Base-by-base conservation (phyloP, 2,797 vertebrate genomes). In the Sebastes minor region DNA sequence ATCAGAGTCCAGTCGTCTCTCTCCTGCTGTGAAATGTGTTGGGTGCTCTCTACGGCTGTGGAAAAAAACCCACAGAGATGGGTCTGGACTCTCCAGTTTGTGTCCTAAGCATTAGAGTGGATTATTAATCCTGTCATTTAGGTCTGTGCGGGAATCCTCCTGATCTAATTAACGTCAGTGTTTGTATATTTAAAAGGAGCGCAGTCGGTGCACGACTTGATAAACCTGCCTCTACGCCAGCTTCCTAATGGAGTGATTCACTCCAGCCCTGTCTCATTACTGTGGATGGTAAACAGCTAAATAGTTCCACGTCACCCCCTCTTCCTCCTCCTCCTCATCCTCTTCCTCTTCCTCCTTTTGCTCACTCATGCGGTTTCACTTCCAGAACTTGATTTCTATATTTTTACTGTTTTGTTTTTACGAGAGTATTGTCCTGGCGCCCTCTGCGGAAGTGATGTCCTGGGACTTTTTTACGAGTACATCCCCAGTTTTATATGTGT, bases 121-220 rank as follows among this genome's bases (percentile, higher is more conserved):
- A 82, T 91, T 88, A 90, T 89, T 89, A 85, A 85, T 87, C 66
- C 81, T 71, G 86, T 89, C 85, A 71, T 80, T 90, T 74, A 75
- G 74, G 22, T 80, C 77, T 79, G 65, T 70, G 49, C 57, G 66
- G 69, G 82, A 90, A 83, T 84, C 65, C 65, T 74, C 81, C 56
- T 79, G 57, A 85, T 89, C 77, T 82, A 77, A 87, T 89, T 80
- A 90, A 73, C 65, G 82, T 86, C 87, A 85, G 23, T 63, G 80
- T 89, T 86, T 84, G 77, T 87, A 72, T 83, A 67, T 89, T 89
- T 85, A 84, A 82, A 77, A 77, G 71, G 20, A 76, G 55, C 25
- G n/a, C 20, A 55, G 68, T 77, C 30, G 2, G 57, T 46, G 62
- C 53, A 63, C n/a, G 2, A 73, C 68, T 82, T 82, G 74, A 81